These are phyloP conservation scores for Aphelenchoides bicaudatus DNA, from an alignment of 2,888 invertebrate genomes.

Conservation along the genomic window DNA sequence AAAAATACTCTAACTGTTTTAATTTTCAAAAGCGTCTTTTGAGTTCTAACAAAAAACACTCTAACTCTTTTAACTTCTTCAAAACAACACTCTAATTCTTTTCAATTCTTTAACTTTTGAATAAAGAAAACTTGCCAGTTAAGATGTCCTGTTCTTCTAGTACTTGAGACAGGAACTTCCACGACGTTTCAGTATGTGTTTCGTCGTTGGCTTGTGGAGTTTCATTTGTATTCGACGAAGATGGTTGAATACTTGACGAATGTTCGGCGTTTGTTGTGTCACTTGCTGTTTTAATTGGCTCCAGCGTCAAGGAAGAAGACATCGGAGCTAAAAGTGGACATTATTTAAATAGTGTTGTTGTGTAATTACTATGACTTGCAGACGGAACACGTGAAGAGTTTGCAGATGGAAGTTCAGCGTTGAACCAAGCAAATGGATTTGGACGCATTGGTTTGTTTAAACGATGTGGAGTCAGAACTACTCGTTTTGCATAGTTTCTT, in stretches of 20 bases:
- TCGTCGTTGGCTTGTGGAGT: background rate
- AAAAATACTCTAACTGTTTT: too few relatives aligned
- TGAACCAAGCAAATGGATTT: conserved; percentile 22
- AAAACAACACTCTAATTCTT: too few relatives aligned
- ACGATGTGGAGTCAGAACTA: conserved; percentile 23
- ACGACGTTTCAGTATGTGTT: background rate
- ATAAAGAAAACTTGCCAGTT: conserved; percentile 5
- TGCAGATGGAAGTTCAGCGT: conserved; percentile 10
- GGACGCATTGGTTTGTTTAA: conserved; percentile 24
- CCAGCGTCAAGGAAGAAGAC: background rate
- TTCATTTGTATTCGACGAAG: background rate
- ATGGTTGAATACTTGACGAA: too few relatives aligned
- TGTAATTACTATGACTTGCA: background rate
- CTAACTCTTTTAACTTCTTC: too few relatives aligned
- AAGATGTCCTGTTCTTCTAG: conserved; percentile 30
- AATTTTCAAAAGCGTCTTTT: too few relatives aligned
- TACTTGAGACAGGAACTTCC: conserved; percentile 22
- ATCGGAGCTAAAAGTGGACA: background rate
- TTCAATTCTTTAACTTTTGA: too few relatives aligned
- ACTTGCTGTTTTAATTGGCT: background rate
- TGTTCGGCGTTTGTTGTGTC: too few relatives aligned
- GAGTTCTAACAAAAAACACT: too few relatives aligned
- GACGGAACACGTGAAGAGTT: background rate
- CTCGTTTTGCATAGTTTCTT: conserved; percentile 22
- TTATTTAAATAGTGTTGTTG: background rate